These are phyloP conservation scores for Tridacna gigas DNA, from an alignment of 2,888 invertebrate species.

Conservation along the genomic window DNA sequence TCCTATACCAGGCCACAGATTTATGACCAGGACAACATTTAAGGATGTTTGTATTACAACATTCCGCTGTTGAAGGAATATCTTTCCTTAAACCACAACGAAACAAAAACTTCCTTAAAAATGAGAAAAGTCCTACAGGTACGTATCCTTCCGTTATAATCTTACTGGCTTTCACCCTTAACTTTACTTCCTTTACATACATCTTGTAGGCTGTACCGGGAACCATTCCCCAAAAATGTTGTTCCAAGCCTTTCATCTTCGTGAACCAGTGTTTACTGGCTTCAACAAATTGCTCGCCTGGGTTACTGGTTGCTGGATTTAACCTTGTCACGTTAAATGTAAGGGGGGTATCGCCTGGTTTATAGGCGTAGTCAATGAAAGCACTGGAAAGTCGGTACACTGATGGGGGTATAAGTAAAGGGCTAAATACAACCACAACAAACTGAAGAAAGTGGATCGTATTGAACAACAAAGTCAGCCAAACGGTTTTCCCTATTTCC, in stretches of 20 bases:
- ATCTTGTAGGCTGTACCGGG: constrained; percentile 27
- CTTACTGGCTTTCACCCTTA: constrained; percentile 39
- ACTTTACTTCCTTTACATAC: constrained; percentile 23
- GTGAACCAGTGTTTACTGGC: constrained; percentile 31
- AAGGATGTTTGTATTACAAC: constrained; percentile 43
- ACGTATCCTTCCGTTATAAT: constrained; percentile 39
- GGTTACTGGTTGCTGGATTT: neutral
- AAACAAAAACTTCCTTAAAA: constrained; percentile 44
- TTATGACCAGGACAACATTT: constrained; percentile 4
- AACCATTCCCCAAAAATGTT: neutral
- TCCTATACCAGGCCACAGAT: constrained; percentile 34
- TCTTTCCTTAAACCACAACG: constrained; percentile 43
- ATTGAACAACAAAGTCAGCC: constrained; percentile 37
- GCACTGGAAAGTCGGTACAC: constrained; percentile 9
- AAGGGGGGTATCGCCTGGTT: constrained; percentile 8
- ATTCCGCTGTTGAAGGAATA: constrained; percentile 22
- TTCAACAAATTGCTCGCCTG: constrained; percentile 1
- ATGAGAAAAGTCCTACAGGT: constrained; percentile 39
- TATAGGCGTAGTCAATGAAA: constrained; percentile 29
- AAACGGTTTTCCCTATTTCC: constrained; percentile 30
- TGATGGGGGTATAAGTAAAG: constrained; percentile 32
- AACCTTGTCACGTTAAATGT: constrained; percentile 32
- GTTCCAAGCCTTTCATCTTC: constrained; percentile 24
- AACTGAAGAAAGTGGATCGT: constrained; percentile 40
- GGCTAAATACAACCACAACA: constrained; percentile 43